Evolutionary conservation across 2,888 invertebrate species (phyloP).

Genomic region (Amphipoea oculea): DNA sequence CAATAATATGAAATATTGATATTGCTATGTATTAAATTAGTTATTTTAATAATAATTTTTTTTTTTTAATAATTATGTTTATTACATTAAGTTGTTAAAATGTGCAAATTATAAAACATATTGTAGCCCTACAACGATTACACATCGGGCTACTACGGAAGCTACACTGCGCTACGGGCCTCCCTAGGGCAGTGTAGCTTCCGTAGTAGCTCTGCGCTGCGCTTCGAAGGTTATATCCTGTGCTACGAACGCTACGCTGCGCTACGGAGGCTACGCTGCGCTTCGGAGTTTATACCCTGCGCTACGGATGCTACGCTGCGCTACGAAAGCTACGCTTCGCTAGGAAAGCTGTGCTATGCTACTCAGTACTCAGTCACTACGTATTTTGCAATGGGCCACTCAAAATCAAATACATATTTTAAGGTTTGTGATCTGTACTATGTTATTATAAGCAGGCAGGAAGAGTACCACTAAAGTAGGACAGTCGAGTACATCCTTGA

Average conservation of each 20-base stretch:
- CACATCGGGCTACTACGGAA: no score
- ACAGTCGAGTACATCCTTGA: not conserved
- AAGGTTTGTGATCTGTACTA: not conserved
- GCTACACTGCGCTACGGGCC: no score
- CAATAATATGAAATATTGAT: constrained; percentile 28
- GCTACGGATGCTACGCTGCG: not conserved
- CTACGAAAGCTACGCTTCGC: not conserved
- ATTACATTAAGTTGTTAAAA: no score
- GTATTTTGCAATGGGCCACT: not conserved
- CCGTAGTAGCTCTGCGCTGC: no score
- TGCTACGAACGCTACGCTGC: no score
- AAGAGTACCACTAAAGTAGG: not conserved
- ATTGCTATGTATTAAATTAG: constrained; percentile 14
- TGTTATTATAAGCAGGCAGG: not conserved
- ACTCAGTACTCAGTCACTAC: not conserved
- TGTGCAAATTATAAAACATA: no score
- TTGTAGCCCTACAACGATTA: no score
- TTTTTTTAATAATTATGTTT: not conserved
- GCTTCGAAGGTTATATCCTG: no score
- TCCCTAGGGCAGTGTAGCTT: no score
- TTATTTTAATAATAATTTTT: not conserved
- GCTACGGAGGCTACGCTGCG: no score
- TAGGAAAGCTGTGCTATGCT: no score
- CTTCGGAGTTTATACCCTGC: not conserved
- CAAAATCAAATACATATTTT: not conserved